Conservation (phyloP, 1,140 invertebrate species). For the Macrostomum lignano region DNA sequence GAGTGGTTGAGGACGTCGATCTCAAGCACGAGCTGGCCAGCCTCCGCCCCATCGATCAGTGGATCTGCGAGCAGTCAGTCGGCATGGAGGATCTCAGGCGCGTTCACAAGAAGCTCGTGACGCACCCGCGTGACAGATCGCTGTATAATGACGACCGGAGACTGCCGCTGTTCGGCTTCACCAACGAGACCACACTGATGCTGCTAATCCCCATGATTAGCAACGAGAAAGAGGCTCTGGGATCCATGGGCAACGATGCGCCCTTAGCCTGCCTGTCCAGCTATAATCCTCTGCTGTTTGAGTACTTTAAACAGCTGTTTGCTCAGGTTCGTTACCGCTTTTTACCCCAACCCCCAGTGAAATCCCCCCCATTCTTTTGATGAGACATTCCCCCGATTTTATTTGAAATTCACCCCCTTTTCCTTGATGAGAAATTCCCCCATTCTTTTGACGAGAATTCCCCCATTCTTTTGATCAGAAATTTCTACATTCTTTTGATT, state of each 20-base stretch:
- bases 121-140: no score
- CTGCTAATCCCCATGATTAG: slow-evolving; percentile 77
- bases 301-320: slow-evolving; percentile 97
- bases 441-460: no score
- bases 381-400: no score
- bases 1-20: slow-evolving; percentile 70
- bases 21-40: slow-evolving; percentile 58
- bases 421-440: no score
- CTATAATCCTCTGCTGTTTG: slow-evolving; percentile 71
- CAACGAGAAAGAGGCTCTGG: slow-evolving; percentile 84
- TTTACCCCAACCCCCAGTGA: no score
- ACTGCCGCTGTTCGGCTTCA: slow-evolving; percentile 66
- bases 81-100: slow-evolving; percentile 37
- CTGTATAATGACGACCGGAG: slow-evolving; percentile 47
- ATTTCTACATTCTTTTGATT: no score
- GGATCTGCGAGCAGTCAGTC: slow-evolving; percentile 36
- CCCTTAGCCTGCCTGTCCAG: slow-evolving; percentile 74
- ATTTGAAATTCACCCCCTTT: no score
- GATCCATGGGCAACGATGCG: slow-evolving; percentile 95
- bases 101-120: no score
- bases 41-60: slow-evolving; percentile 54
- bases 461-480: no score
- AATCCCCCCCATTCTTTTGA: no score
- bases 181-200: slow-evolving; percentile 71
- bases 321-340: no score